These are phyloP conservation scores for Oxyura jamaicensis DNA, from an alignment of 2,113 vertebrate genomes.

Conservation along the genomic window DNA sequence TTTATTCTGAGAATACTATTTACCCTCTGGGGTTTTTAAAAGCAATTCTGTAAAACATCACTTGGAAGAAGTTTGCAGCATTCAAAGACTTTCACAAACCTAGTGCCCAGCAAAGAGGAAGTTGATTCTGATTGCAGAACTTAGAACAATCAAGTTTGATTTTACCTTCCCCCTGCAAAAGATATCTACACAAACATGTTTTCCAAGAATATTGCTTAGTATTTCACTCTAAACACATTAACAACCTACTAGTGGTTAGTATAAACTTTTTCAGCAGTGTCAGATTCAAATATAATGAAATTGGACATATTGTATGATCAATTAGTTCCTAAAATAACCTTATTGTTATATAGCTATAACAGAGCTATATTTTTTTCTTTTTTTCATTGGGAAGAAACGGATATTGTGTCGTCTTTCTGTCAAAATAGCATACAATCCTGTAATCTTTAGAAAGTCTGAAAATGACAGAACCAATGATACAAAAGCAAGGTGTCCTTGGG, in stretches of 20 bases:
- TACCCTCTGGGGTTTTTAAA: constrained; percentile 92
- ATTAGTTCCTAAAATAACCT: constrained; percentile 47
- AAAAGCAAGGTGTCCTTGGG: constrained; percentile 44
- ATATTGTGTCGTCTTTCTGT: not conserved
- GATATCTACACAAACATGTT: not conserved
- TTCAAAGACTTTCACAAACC: constrained; percentile 64
- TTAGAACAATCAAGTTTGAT: not conserved
- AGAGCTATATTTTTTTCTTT: not conserved
- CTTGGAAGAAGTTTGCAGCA: constrained; percentile 75
- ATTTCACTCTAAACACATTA: not conserved
- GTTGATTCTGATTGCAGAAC: constrained; percentile 39
- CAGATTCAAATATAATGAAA: constrained; percentile 31
- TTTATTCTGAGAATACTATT: constrained; percentile 93
- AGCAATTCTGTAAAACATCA: constrained; percentile 91
- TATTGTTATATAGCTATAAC: not conserved
- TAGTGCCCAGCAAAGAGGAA: constrained; percentile 5
- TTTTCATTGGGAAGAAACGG: not conserved
- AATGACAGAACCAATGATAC: not conserved
- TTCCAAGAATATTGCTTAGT: not conserved
- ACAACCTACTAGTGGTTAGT: not conserved
- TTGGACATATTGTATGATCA: not conserved
- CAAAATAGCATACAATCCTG: constrained; percentile 21
- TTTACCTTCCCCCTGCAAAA: not conserved
- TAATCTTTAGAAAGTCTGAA: not conserved
- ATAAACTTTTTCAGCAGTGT: constrained; percentile 11